Conservation (phyloP, 2,888 invertebrate genomes). For the Dasysyrphus tricinctus region DNA sequence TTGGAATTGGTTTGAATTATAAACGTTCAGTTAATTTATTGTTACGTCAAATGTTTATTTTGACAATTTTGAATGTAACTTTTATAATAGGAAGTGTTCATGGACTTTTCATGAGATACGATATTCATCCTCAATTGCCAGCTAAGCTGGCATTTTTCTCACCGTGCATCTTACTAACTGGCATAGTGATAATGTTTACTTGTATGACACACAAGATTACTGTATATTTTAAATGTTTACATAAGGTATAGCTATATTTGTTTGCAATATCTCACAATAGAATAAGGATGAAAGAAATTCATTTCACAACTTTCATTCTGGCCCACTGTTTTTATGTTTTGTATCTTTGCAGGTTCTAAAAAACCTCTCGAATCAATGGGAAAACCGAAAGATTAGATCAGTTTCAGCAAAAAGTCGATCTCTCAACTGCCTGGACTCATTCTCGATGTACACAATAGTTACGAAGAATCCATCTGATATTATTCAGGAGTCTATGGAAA, state of each 20-base stretch:
- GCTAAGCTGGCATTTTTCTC: slow-evolving; percentile 78
- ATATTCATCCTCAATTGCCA: slow-evolving; percentile 59
- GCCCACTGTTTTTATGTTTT: not conserved
- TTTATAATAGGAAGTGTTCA: slow-evolving; percentile 76
- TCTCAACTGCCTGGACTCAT: slow-evolving; percentile 81
- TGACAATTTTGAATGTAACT: slow-evolving; percentile 57
- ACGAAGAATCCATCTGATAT: slow-evolving; percentile 82
- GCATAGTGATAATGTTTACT: slow-evolving; percentile 77
- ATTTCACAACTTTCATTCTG: not conserved
- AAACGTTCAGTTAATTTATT: slow-evolving; percentile 52
- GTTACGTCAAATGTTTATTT: slow-evolving; percentile 61
- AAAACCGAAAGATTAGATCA: slow-evolving; percentile 77
- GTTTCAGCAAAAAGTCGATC: slow-evolving; percentile 79
- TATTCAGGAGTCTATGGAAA: slow-evolving; percentile 82
- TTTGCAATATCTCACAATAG: not conserved
- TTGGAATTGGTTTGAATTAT: slow-evolving; percentile 78
- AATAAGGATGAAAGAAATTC: no score
- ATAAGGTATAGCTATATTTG: slow-evolving; percentile 77
- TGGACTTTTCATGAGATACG: slow-evolving; percentile 69
- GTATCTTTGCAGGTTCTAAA: slow-evolving; percentile 79
- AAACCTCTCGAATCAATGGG: slow-evolving; percentile 81
- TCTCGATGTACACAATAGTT: slow-evolving; percentile 82
- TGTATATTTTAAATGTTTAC: slow-evolving; percentile 78
- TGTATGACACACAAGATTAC: slow-evolving; percentile 77
- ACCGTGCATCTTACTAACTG: slow-evolving; percentile 79